Percentiles rank a stretch among this genome's conserved stretches.
Conservation (phyloP, 2,797 vertebrate genomes). For the Myotis vivesi region DNA sequence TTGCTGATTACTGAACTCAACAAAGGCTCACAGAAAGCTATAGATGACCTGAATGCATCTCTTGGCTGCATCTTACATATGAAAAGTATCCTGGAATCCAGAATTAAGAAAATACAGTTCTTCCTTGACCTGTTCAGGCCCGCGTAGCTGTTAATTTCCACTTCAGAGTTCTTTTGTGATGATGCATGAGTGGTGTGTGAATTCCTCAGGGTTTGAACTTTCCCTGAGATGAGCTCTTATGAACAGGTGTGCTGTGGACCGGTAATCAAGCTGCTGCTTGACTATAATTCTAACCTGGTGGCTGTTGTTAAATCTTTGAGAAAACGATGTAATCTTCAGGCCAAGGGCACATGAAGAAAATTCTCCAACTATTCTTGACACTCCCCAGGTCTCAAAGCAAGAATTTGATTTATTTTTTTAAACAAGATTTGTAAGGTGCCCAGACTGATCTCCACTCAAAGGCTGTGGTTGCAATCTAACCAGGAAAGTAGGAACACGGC, state of each 20-base stretch:
- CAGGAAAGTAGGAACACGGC: background rate
- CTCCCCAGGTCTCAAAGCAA: background rate
- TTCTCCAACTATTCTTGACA: slow-evolving; percentile 1
- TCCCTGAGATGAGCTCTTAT: background rate
- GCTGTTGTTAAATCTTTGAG: slow-evolving; percentile 52
- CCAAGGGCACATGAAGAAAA: background rate
- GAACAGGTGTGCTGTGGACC: background rate
- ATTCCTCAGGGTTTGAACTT: background rate
- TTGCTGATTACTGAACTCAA: background rate
- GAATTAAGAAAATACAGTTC: background rate
- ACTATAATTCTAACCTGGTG: slow-evolving; percentile 39
- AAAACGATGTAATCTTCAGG: slow-evolving; percentile 52
- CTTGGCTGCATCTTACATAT: background rate
- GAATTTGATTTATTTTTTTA: slow-evolving; percentile 15
- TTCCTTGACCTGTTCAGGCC: background rate
- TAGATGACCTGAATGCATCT: background rate
- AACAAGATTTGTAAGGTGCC: background rate
- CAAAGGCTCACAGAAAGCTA: background rate
- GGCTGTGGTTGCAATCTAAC: background rate
- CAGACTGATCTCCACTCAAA: background rate
- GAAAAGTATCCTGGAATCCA: background rate
- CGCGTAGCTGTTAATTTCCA: background rate
- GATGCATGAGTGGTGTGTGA: background rate
- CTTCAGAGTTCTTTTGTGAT: background rate
- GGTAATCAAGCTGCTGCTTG: background rate